Percentiles rank a stretch among this genome's conserved stretches.
phyloP scores from a whole-genome alignment of 2,888 invertebrate genomes.

The Cephus rjabovi region DNA sequence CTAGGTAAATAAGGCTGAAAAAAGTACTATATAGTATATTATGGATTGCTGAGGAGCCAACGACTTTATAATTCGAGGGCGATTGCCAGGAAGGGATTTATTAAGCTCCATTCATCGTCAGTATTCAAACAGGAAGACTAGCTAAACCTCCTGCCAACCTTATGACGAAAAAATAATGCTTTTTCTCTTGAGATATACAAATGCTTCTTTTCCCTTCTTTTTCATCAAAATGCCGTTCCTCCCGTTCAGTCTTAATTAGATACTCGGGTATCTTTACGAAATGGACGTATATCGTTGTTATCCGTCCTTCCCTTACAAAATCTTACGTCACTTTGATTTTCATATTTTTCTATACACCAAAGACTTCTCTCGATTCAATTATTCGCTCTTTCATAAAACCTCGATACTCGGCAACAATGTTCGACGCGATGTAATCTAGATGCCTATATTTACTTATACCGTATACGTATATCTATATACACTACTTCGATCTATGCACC shows the following conservation, averaged over 20 bases:
- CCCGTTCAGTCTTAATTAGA: neutral
- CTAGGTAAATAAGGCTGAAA: neutral
- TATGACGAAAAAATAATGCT: neutral
- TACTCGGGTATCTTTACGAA: neutral
- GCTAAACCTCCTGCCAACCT: neutral
- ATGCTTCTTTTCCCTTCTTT: neutral
- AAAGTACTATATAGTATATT: neutral
- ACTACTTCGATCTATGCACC: neutral
- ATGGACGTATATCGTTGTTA: neutral
- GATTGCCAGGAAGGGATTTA: slow-evolving; percentile 23
- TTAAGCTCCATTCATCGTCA: slow-evolving; percentile 12
- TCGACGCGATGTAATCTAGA: too few relatives aligned
- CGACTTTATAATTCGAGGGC: slow-evolving; percentile 23
- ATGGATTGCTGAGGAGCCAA: slow-evolving; percentile 7
- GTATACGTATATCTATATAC: neutral
- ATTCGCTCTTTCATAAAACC: too few relatives aligned
- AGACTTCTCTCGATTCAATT: too few relatives aligned
- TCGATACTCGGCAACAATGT: too few relatives aligned
- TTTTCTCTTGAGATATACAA: neutral
- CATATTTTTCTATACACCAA: neutral
- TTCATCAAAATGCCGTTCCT: neutral
- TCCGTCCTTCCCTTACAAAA: neutral
- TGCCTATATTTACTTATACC: too few relatives aligned
- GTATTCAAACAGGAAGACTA: slow-evolving; percentile 9
- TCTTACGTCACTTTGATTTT: neutral